Percentiles rank a stretch among this genome's conserved stretches.
These are phyloP conservation scores for Andricus grossulariae DNA, from an alignment of 1,140 invertebrate genomes.

Conservation along the genomic window DNA sequence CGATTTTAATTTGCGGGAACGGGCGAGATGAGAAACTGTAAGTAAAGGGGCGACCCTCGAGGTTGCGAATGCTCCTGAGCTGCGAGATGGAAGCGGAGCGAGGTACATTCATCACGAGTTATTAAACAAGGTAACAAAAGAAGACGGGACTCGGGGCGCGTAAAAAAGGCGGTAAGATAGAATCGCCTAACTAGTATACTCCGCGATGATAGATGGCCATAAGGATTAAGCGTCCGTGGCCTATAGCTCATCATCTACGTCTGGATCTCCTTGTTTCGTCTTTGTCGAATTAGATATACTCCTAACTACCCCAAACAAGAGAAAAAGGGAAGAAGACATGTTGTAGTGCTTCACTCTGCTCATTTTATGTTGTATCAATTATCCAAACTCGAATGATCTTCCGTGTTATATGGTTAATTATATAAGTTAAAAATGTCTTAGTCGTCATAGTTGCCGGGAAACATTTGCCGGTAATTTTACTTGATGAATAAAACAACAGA, in stretches of 20 bases:
- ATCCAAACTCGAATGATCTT: too few species aligned
- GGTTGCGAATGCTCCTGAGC: slow-evolving; percentile 22
- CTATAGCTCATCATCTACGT: background rate
- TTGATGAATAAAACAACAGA: too few species aligned
- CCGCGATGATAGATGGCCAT: slow-evolving; percentile 70
- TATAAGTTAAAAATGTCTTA: too few species aligned
- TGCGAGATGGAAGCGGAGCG: slow-evolving; percentile 52
- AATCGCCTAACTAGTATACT: slow-evolving; percentile 72
- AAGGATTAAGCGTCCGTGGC: slow-evolving; percentile 66
- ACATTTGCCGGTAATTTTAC: too few species aligned
- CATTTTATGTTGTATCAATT: too few species aligned
- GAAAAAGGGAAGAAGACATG: too few species aligned
- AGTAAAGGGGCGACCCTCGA: slow-evolving; percentile 3
- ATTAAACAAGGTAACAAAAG: slow-evolving; percentile 75
- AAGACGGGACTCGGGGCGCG: slow-evolving; percentile 58
- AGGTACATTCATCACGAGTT: slow-evolving; percentile 74
- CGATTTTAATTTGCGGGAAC: slow-evolving; percentile 60
- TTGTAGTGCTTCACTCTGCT: too few species aligned
- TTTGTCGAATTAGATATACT: too few species aligned
- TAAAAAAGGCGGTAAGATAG: slow-evolving; percentile 72
- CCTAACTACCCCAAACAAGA: too few species aligned
- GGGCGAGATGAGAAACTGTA: slow-evolving; percentile 40
- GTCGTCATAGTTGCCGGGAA: too few species aligned
- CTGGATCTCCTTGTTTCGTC: too few species aligned
- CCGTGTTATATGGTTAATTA: too few species aligned